Percentiles rank a stretch among this genome's conserved stretches.
phyloP scores from a whole-genome alignment of 2,797 vertebrate species.

The Betta splendens region DNA sequence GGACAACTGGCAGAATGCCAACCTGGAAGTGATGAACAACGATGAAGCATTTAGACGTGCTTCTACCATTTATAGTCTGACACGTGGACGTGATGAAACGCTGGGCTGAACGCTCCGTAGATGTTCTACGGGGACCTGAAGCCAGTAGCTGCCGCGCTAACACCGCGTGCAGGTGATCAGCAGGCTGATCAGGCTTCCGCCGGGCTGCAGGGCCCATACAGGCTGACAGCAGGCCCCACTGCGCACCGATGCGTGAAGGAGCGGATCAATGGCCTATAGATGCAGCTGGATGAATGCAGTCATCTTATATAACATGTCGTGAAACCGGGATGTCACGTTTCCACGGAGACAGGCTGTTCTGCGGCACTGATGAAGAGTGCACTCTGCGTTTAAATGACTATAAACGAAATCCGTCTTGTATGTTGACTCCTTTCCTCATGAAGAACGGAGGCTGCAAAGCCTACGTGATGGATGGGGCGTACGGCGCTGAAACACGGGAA shows the following conservation, averaged over 20 bases:
- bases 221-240: constrained; percentile 1
- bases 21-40: constrained; percentile 1
- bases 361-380: background rate
- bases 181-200: background rate
- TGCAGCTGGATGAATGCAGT: constrained; percentile 21
- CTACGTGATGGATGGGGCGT: constrained; percentile 66
- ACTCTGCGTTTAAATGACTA: background rate
- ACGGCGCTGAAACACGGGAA: constrained; percentile 46
- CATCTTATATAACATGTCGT: constrained; percentile 40
- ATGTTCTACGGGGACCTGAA: background rate
- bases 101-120: background rate
- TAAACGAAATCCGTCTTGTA: too few species aligned
- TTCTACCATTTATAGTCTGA: background rate
- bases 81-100: constrained; percentile 11
- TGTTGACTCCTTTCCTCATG: constrained; percentile 6
- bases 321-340: constrained; percentile 15
- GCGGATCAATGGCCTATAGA: constrained; percentile 15
- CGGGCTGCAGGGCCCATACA: background rate
- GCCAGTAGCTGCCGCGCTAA: background rate
- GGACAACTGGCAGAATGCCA: background rate
- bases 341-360: constrained; percentile 8
- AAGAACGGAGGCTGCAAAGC: constrained; percentile 6
- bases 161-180: background rate
- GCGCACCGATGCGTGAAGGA: constrained; percentile 28
- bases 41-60: constrained; percentile 25